phyloP scores from a whole-genome alignment of 1,140 invertebrate genomes.

The Drosophila murphyi region DNA sequence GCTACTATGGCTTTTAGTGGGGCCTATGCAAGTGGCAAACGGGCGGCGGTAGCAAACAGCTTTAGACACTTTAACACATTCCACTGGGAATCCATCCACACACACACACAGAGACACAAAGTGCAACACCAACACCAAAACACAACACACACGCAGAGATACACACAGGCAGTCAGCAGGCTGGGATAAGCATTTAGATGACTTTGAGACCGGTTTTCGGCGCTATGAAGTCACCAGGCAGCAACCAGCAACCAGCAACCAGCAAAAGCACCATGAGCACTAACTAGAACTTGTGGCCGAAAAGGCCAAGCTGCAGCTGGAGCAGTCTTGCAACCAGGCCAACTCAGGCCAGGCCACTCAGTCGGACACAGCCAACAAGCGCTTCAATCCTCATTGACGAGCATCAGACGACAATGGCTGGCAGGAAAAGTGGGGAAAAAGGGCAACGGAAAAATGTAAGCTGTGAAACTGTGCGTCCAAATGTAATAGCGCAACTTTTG shows the following conservation, averaged over 20 bases:
- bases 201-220: conserved; percentile 70
- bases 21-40: conserved; percentile 14
- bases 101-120: conserved; percentile 7
- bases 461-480: background rate
- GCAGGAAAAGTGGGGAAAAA: background rate
- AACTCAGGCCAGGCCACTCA: background rate
- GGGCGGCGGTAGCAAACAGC: conserved; percentile 57
- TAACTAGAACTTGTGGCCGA: conserved; percentile 66
- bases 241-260: conserved; percentile 1
- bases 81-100: conserved; percentile 60
- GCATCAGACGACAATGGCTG: conserved; percentile 27
- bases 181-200: conserved; percentile 61
- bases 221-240: conserved; percentile 45
- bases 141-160: conserved; percentile 12
- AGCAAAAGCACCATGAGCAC: conserved; percentile 18
- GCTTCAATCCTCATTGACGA: conserved; percentile 36
- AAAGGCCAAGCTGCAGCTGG: conserved; percentile 48
- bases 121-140: conserved; percentile 15
- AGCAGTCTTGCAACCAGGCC: conserved; percentile 8
- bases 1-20: conserved; percentile 22
- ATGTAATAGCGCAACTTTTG: background rate
- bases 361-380: conserved; percentile 19
- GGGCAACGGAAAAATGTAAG: conserved; percentile 1
- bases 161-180: conserved; percentile 30
- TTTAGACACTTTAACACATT: conserved; percentile 75